A percentile compares a stretch with the other conserved stretches of the same genome.
phyloP scores from a whole-genome alignment of 2,888 invertebrate genomes.

The Drosophila lacicola region DNA sequence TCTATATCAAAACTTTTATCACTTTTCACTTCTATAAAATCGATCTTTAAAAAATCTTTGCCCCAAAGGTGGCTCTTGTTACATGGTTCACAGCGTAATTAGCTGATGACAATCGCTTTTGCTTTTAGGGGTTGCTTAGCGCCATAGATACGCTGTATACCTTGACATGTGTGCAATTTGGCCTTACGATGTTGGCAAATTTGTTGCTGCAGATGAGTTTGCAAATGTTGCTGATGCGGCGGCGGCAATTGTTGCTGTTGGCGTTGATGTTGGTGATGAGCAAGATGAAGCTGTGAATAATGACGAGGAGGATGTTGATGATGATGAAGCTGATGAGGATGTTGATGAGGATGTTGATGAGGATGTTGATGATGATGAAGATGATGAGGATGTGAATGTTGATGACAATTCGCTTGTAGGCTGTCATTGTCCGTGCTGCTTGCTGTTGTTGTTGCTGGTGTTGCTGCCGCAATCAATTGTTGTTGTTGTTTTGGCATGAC shows the following conservation, averaged over 20 bases:
- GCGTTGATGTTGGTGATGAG: slow-evolving; percentile 20
- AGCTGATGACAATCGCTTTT: slow-evolving; percentile 37
- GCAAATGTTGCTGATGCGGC: slow-evolving; percentile 41
- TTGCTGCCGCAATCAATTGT: slow-evolving; percentile 42
- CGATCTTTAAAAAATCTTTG: too few relatives aligned
- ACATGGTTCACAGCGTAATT: too few relatives aligned
- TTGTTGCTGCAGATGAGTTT: slow-evolving; percentile 39
- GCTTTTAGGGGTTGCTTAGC: slow-evolving; percentile 22
- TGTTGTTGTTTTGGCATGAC: slow-evolving; percentile 30
- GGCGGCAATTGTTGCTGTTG: slow-evolving; percentile 11
- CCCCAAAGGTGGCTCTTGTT: too few relatives aligned
- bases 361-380: too few relatives aligned
- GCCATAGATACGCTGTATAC: slow-evolving; percentile 41
- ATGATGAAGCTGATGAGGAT: slow-evolving; percentile 27
- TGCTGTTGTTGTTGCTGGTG: too few relatives aligned
- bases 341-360: too few relatives aligned
- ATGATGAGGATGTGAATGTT: slow-evolving; percentile 25
- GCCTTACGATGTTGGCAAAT: slow-evolving; percentile 66
- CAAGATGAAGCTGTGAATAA: slow-evolving; percentile 42
- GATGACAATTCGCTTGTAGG: slow-evolving; percentile 34
- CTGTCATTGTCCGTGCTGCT: slow-evolving; percentile 73
- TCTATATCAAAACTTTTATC: too few relatives aligned
- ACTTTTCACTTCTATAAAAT: too few relatives aligned
- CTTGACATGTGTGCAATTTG: slow-evolving; percentile 64
- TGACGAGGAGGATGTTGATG: slow-evolving; percentile 44